phyloP scores from a whole-genome alignment of 2,888 invertebrate genomes.

The Sthenelais limicola region DNA sequence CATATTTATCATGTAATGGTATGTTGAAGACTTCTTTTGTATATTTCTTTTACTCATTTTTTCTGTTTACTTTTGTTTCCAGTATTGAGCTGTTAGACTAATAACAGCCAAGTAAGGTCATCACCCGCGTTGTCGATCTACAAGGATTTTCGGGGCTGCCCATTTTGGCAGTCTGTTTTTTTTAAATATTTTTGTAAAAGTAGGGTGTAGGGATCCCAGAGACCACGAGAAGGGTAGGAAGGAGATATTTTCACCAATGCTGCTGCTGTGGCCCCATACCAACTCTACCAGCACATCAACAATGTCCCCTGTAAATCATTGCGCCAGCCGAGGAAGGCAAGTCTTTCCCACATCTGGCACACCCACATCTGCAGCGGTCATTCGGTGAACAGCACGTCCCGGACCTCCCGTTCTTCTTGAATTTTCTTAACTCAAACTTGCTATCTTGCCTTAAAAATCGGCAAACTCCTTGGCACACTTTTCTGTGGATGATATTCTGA shows the following conservation, averaged over 20 bases:
- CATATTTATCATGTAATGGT: background rate
- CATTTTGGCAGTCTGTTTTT: slow-evolving; percentile 8
- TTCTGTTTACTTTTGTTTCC: slow-evolving; percentile 1
- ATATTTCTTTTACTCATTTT: background rate
- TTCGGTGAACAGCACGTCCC: no score
- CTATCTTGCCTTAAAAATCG: slow-evolving; percentile 80
- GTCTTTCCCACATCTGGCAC: no score
- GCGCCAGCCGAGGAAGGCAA: no score
- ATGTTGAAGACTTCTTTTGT: background rate
- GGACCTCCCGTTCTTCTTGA: slow-evolving; percentile 2
- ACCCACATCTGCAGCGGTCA: no score
- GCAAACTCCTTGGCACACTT: slow-evolving; percentile 99
- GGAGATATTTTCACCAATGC: background rate
- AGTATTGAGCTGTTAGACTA: background rate
- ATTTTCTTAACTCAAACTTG: slow-evolving; percentile 12
- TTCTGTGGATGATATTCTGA: slow-evolving; percentile 98
- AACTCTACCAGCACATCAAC: no score
- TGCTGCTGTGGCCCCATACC: background rate
- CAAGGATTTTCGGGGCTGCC: slow-evolving; percentile 19
- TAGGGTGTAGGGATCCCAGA: slow-evolving; percentile 19
- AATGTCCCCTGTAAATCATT: no score
- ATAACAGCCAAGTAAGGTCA: background rate
- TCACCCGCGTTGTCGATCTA: slow-evolving; percentile 6
- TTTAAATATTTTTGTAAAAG: no score
- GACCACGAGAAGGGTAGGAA: slow-evolving; percentile 19